Conservation (phyloP, 1,140 invertebrate species). For the Episyrphus balteatus region DNA sequence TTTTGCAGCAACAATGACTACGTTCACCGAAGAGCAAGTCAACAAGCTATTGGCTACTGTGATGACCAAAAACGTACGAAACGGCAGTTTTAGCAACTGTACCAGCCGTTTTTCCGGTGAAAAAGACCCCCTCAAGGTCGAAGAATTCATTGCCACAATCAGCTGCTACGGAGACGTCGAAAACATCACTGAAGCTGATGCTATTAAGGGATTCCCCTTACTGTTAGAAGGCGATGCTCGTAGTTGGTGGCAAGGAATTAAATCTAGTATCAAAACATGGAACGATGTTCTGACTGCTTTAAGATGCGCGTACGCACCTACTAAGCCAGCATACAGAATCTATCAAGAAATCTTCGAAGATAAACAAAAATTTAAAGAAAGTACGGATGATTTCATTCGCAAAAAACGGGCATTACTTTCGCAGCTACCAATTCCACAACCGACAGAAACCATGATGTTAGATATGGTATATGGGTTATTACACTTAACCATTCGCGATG, state of each 20-base stretch:
- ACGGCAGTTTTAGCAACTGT: slow-evolving; percentile 8
- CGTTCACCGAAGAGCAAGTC: slow-evolving; percentile 1
- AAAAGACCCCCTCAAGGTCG: slow-evolving; percentile 5
- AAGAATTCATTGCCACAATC: slow-evolving; percentile 14
- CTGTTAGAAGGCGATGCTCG: slow-evolving; percentile 11
- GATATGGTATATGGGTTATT: slow-evolving; percentile 11
- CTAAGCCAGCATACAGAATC: slow-evolving; percentile 5
- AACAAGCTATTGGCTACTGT: neutral
- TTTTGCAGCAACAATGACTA: neutral
- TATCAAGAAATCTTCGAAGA: slow-evolving; percentile 7
- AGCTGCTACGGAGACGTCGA: slow-evolving; percentile 8
- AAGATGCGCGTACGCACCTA: slow-evolving; percentile 1
- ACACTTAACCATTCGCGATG: slow-evolving; percentile 5
- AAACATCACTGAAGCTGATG: slow-evolving; percentile 12
- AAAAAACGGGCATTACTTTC: slow-evolving; percentile 5
- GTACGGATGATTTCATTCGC: slow-evolving; percentile 5
- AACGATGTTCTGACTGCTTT: slow-evolving; percentile 5
- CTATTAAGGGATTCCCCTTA: slow-evolving; percentile 14
- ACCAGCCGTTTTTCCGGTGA: slow-evolving; percentile 7
- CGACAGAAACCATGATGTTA: slow-evolving; percentile 2
- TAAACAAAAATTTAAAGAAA: slow-evolving; percentile 4
- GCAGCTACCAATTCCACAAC: neutral
- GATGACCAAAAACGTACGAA: neutral
- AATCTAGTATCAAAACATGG: too few species aligned
- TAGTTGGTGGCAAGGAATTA: too few species aligned